Evolutionary conservation across 2,113 vertebrate species (phyloP).

Genomic region (Panthera uncia): DNA sequence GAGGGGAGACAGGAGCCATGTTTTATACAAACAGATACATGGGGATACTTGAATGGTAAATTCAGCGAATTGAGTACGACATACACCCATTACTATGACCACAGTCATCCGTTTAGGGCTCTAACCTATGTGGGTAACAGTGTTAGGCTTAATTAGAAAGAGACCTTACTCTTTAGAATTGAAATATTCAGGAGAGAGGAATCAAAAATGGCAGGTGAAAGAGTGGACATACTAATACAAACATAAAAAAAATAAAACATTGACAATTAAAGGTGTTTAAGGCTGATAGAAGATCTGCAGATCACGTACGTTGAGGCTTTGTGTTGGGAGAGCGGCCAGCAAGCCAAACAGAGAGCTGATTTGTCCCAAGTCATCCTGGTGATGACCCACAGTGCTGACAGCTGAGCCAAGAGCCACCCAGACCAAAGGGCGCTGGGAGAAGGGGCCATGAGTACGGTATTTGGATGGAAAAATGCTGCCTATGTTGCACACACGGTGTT

Average conservation of each 20-base stretch:
- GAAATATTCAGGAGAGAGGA: not conserved
- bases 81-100: not conserved
- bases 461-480: not conserved
- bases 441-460: no score
- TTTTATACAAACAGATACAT: not conserved
- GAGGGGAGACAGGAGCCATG: not conserved
- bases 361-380: not conserved
- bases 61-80: not conserved
- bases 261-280: not conserved
- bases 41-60: not conserved
- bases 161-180: not conserved
- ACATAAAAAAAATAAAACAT: not conserved
- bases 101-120: not conserved
- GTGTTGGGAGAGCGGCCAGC: not conserved
- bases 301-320: not conserved
- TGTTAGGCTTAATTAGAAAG: not conserved
- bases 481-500: not conserved
- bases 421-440: not conserved
- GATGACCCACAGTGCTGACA: not conserved
- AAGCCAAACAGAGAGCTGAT: not conserved
- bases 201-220: not conserved
- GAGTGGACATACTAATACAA: not conserved
- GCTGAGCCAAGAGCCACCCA: not conserved
- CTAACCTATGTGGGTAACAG: not conserved
- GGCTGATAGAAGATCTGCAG: not conserved